A percentile compares a stretch with the other conserved stretches of the same genome.
These are phyloP conservation scores for Cydia pomonella DNA, from an alignment of 1,140 invertebrate species.

Conservation along the genomic window DNA sequence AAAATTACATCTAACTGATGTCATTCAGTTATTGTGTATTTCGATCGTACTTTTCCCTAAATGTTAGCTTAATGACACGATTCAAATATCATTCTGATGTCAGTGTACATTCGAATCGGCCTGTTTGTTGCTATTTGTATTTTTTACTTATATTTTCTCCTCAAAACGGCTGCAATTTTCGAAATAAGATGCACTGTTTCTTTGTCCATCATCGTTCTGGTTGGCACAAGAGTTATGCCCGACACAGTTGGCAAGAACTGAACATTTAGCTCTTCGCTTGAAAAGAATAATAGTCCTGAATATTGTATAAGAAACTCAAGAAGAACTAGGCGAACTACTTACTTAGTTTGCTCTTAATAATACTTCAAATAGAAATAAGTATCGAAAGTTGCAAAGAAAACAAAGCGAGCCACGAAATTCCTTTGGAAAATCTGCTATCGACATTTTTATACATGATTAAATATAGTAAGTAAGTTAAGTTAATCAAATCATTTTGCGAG, in stretches of 20 bases:
- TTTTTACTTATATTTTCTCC: neutral
- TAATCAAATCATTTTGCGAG: neutral
- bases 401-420: slow-evolving; percentile 16
- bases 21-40: no score
- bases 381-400: slow-evolving; percentile 22
- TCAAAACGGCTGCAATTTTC: neutral
- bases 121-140: no score
- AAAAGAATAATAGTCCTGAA: slow-evolving; percentile 43
- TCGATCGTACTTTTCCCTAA: no score
- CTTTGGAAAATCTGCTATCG: slow-evolving; percentile 35
- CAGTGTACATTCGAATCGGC: no score
- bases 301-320: slow-evolving; percentile 40
- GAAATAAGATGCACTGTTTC: neutral
- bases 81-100: no score
- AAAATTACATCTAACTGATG: no score
- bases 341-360: slow-evolving; percentile 24
- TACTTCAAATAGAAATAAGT: slow-evolving; percentile 30
- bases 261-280: slow-evolving; percentile 39
- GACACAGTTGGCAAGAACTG: slow-evolving; percentile 44
- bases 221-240: slow-evolving; percentile 38
- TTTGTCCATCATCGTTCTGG: neutral
- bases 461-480: neutral
- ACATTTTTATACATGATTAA: neutral
- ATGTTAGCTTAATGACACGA: no score
- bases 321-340: slow-evolving; percentile 24